Evolutionary conservation across 2,888 invertebrate genomes (phyloP), one percentile per base, ranked within the genome.

Genomic region (Melanostoma scalare): DNA sequence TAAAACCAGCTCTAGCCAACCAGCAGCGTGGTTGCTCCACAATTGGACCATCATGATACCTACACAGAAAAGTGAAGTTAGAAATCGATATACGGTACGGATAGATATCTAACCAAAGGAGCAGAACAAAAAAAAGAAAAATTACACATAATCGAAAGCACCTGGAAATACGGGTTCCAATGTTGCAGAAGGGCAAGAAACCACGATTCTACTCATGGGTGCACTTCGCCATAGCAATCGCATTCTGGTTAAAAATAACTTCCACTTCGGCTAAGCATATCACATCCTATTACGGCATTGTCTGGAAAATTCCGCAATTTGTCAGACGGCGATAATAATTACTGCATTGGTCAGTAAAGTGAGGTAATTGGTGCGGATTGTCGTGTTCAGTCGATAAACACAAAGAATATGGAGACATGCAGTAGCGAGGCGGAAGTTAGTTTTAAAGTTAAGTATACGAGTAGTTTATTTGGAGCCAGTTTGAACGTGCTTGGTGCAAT

Each of bases 231-330:
- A 46, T 31, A 67, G 67, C 67, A 10, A 53, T 48, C 53, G 71
- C 68, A 78, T 73, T 73, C 82, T 73, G 20, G 53, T 61, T 20
- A 84, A 36, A 74, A 79, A 75, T 79, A 79, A 75, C 71, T 79
- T 75, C 82, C 69, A 82, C 72, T 78, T 73, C 56, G 42, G 67
- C 77, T 56, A 73, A 67, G 55, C 72, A 73, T 79, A 84, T 84
- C 84, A 84, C 79, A 79, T 84, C 78, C 79, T 82, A 82, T 82
- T 78, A 78, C 68, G 82, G 79, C 84, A 84, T 84, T 84, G 84
- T 79, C 69, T 79, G 73, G 60, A 67, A 79, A 79, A 84, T 84
- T 84, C 74, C 79, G 74, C 84, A 84, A 84, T 84, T 84, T 84
- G 84, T 84, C 84, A 71, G 79, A 75, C 71, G 71, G 58, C 68